Evolutionary conservation across 1,140 invertebrate genomes (phyloP).

Genomic region (Fopius arisanus): DNA sequence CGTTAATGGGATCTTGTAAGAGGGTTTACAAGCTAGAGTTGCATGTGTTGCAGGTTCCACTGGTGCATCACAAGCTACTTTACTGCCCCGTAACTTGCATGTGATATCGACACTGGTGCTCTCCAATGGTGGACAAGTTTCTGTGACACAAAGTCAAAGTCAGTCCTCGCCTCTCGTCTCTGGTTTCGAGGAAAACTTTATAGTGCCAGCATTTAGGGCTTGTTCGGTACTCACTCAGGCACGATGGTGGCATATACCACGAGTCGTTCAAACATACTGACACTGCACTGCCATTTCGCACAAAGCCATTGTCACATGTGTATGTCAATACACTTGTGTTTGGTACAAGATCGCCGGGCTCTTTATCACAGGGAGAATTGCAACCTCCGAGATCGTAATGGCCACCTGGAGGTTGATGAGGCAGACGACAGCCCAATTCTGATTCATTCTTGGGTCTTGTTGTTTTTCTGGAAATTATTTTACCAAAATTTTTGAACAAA

Average conservation of each 20-base stretch:
- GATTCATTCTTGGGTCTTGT: background rate
- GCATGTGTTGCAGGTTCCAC: constrained; percentile 42
- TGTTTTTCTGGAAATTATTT: constrained; percentile 3
- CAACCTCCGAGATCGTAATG: constrained; percentile 42
- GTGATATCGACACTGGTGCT: constrained; percentile 41
- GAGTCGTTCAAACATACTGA: constrained; percentile 40
- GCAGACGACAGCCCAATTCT: constrained; percentile 36
- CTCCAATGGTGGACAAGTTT: constrained; percentile 36
- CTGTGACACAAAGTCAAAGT: constrained; percentile 27
- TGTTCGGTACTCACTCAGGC: constrained; percentile 39
- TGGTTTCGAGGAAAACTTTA: background rate
- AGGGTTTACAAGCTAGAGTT: constrained; percentile 43
- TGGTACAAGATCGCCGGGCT: constrained; percentile 37
- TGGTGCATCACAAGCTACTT: constrained; percentile 38
- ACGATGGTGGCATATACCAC: constrained; percentile 38
- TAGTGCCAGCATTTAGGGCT: background rate
- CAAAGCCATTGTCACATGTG: constrained; percentile 40
- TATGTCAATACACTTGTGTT: constrained; percentile 43
- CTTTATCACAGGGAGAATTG: constrained; percentile 30
- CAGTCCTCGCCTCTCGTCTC: background rate
- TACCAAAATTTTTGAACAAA: too few relatives aligned
- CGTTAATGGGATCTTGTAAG: constrained; percentile 44
- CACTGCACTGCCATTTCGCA: constrained; percentile 37
- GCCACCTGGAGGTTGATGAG: constrained; percentile 39
- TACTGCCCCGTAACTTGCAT: constrained; percentile 36